These are phyloP conservation scores for Cremastinae sp. DNA, from an alignment of 2,888 invertebrate genomes.

Conservation along the genomic window DNA sequence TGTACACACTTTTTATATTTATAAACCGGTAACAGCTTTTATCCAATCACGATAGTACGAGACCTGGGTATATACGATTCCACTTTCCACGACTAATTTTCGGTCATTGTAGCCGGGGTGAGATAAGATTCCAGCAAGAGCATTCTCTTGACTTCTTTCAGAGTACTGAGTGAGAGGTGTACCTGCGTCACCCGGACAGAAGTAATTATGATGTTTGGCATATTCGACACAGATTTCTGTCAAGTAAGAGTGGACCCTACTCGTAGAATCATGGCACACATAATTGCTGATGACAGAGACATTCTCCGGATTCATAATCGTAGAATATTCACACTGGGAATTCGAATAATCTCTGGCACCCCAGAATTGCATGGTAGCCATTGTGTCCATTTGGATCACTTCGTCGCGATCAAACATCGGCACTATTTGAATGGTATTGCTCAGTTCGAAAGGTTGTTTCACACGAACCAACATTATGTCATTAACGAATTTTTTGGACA, in stretches of 20 bases:
- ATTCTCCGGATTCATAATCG: conserved; percentile 9
- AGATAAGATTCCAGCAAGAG: conserved; percentile 32
- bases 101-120: neutral
- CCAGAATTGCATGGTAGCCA: neutral
- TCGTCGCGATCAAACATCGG: conserved; percentile 4
- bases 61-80: conserved; percentile 11
- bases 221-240: conserved; percentile 17
- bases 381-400: neutral
- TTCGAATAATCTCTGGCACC: neutral
- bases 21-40: neutral
- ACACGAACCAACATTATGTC: conserved; percentile 25
- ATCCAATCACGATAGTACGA: conserved; percentile 25
- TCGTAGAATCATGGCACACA: neutral
- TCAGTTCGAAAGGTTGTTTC: neutral
- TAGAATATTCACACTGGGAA: conserved; percentile 20
- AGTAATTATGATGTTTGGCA: neutral
- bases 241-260: neutral
- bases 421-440: neutral
- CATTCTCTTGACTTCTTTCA: neutral
- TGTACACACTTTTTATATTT: too few species aligned
- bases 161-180: conserved; percentile 10
- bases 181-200: conserved; percentile 24
- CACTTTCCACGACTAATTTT: neutral
- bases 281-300: neutral
- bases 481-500: neutral